Evolutionary conservation across 1,140 invertebrate genomes (phyloP).

Genomic region (Drosophila dunni): DNA sequence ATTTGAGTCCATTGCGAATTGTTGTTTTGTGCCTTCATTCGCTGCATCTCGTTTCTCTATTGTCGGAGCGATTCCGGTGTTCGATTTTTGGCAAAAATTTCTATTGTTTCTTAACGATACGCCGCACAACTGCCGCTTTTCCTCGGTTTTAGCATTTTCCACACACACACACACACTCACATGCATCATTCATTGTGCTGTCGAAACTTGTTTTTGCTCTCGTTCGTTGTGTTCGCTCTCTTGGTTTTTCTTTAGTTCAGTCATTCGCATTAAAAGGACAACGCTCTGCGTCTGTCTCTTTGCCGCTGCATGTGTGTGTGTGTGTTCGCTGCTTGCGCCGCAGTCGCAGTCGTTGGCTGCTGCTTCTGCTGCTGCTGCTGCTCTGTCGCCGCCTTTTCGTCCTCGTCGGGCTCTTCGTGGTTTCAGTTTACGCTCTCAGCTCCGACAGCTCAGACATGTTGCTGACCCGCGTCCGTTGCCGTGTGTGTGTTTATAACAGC

Average conservation of each 20-base stretch:
- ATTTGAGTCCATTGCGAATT: constrained; percentile 50
- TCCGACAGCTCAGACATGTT: constrained; percentile 78
- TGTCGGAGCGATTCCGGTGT: constrained; percentile 25
- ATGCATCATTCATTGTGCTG: constrained; percentile 62
- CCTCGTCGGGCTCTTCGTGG: constrained; percentile 52
- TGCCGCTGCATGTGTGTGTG: constrained; percentile 12
- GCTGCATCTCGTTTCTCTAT: constrained; percentile 67
- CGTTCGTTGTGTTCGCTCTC: constrained; percentile 47
- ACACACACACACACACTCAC: constrained; percentile 22
- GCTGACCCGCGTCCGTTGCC: constrained; percentile 60
- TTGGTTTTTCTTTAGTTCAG: constrained; percentile 66
- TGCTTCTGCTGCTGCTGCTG: constrained; percentile 3
- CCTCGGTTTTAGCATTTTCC: constrained; percentile 60
- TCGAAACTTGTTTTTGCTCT: constrained; percentile 75
- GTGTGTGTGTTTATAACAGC: constrained; percentile 69
- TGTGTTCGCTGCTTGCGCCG: constrained; percentile 40
- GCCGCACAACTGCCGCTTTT: constrained; percentile 69
- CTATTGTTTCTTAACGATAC: constrained; percentile 52
- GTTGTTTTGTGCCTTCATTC: constrained; percentile 56
- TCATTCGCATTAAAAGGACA: constrained; percentile 82
- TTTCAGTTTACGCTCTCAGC: constrained; percentile 75
- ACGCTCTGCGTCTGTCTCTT: constrained; percentile 63
- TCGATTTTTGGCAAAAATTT: constrained; percentile 46
- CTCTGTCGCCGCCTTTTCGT: constrained; percentile 41
- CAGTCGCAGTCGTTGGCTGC: constrained; percentile 16